Percentiles rank a stretch among this genome's conserved stretches.
Conservation (phyloP, 2,797 vertebrate species). For the Remorina albescens region DNA sequence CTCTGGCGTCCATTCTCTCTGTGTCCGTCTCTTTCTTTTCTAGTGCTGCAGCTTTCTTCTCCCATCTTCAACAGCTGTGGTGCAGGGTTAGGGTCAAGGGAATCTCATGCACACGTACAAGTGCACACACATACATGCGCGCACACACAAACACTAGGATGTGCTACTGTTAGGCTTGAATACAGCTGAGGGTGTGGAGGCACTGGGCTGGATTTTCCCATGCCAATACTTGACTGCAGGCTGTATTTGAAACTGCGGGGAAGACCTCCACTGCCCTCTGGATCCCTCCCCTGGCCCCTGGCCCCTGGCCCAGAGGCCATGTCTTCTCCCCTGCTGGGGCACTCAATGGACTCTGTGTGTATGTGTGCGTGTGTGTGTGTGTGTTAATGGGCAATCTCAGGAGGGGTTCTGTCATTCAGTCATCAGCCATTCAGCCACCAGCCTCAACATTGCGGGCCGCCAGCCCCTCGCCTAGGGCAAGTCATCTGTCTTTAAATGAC, state of each 20-base stretch:
- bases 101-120: conserved; percentile 54
- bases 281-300: conserved; percentile 72
- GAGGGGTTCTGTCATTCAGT: conserved; percentile 80
- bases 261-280: conserved; percentile 79
- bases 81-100: conserved; percentile 74
- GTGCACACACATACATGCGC: conserved; percentile 21
- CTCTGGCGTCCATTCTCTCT: conserved; percentile 60
- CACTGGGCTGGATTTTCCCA: conserved; percentile 80
- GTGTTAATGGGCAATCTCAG: conserved; percentile 74
- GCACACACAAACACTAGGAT: conserved; percentile 54
- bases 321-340: conserved; percentile 75
- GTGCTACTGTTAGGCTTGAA: conserved; percentile 78
- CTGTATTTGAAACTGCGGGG: conserved; percentile 71
- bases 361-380: conserved; percentile 56
- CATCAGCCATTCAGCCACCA: conserved; percentile 79
- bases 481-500: conserved; percentile 82
- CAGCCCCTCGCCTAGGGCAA: conserved; percentile 77
- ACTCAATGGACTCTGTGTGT: conserved; percentile 74
- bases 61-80: conserved; percentile 79
- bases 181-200: conserved; percentile 67
- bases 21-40: conserved; percentile 56
- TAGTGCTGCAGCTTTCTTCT: conserved; percentile 55
- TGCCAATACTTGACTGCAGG: conserved; percentile 82
- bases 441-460: conserved; percentile 60
- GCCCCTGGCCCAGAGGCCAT: conserved; percentile 71